Base-by-base conservation (phyloP, 2,113 vertebrate genomes). In the Platycercus adscitus region DNA sequence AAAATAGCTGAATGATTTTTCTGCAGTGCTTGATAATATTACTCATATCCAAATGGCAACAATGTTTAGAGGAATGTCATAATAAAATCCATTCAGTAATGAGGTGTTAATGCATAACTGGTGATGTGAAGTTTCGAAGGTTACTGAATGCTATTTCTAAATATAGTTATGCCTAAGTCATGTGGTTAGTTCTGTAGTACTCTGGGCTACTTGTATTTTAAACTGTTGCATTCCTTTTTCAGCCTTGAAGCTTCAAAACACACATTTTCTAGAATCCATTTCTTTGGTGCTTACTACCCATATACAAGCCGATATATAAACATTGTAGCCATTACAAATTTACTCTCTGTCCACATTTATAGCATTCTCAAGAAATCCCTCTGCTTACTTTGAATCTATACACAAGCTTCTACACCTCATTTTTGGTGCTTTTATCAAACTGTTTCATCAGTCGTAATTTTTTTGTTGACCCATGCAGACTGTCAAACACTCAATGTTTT, bases 31-130 rank as follows among this genome's bases (percentile, higher is more conserved):
- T 77, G 63, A 18, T 70, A 33, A 33, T 80, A 88, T 71, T 94
- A 60, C 58, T 96, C 80, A 81, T 86, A 81, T 58, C 63, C 78
- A 95, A 95, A 85, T 79, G 66, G 52, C 66, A 71, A n/a, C 56
- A 76, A 47, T 64, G 26, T 78, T 78, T 86, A 88, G 75, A 81
- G 49, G 55, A 94, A 76, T 55, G 33, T 53, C 68, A 41, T 83
- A 73, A 93, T 83, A 86, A 89, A 93, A 89, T 81, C 79, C 60
- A 50, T 78, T 61, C 63, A 78, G 66, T 82, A 88, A 77, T 68
- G 71, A 84, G 4, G n/a, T 95, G 81, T 66, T 94, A 52, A 79
- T 89, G 69, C n/a, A 26, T 44, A 85, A 31, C 63, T 72, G 66
- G 5, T 77, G 47, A 90, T 85, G 25, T 6, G 1, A 77, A 77